These are phyloP conservation scores for Spatulosminthurus flaviceps DNA, from an alignment of 2,888 invertebrate species.

Conservation along the genomic window DNA sequence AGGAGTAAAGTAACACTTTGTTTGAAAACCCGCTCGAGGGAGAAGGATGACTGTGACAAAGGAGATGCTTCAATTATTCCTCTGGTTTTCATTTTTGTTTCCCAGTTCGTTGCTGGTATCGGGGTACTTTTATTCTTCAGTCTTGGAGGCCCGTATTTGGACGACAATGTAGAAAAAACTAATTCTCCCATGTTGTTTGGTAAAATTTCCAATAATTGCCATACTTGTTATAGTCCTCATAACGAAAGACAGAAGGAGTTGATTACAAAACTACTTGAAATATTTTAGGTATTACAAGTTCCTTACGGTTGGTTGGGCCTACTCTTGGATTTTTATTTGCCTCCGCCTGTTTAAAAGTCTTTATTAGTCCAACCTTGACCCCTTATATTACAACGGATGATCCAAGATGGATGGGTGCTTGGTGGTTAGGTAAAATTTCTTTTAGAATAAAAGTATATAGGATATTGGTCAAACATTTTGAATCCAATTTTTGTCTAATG, in stretches of 20 bases:
- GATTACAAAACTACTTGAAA: neutral
- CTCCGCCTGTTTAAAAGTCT: constrained; percentile 65
- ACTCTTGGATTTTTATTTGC: constrained; percentile 66
- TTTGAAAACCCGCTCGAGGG: neutral
- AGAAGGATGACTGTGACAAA: constrained; percentile 67
- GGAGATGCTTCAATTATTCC: constrained; percentile 69
- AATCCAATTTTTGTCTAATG: too few species aligned
- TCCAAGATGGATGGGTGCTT: constrained; percentile 71
- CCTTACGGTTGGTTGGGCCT: constrained; percentile 65
- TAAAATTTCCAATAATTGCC: constrained; percentile 62
- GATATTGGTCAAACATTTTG: too few species aligned
- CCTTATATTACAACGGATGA: constrained; percentile 66
- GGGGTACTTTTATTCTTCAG: constrained; percentile 75
- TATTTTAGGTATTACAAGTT: constrained; percentile 63
- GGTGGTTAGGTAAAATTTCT: constrained; percentile 70
- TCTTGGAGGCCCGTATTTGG: constrained; percentile 75
- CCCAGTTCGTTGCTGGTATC: constrained; percentile 76
- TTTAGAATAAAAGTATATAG: too few species aligned
- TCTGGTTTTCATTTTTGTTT: constrained; percentile 73
- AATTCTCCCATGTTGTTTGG: constrained; percentile 74
- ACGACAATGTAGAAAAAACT: constrained; percentile 75
- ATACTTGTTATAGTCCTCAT: neutral
- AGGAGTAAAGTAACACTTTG: constrained; percentile 31
- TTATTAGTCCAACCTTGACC: constrained; percentile 64
- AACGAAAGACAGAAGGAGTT: too few species aligned